Percentiles rank a stretch among this genome's conserved stretches.
These are phyloP conservation scores for Oreochromis mossambicus DNA, from an alignment of 2,797 vertebrate genomes.

Conservation along the genomic window DNA sequence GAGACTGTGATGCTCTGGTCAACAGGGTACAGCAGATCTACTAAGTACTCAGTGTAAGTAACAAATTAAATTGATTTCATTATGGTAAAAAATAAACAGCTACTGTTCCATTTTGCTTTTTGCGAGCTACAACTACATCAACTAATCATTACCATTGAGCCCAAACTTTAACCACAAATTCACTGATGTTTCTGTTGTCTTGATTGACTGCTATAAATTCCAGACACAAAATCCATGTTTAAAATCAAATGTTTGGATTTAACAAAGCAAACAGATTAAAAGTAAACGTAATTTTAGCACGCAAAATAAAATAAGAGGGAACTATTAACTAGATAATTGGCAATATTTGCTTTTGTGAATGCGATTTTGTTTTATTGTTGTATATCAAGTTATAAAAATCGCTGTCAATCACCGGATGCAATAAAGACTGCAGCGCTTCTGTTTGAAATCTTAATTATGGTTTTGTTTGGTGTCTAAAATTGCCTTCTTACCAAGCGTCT, in stretches of 20 bases:
- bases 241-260: not conserved
- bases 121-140: not conserved
- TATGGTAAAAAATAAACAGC: not conserved
- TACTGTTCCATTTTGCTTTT: not conserved
- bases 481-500: conserved; percentile 85
- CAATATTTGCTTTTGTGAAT: not conserved
- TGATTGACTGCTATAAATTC: not conserved
- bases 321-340: not conserved
- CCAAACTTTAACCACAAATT: not conserved
- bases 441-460: not conserved
- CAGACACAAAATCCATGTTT: not conserved
- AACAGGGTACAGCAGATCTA: not conserved
- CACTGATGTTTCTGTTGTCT: not conserved
- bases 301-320: not conserved
- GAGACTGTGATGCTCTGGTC: not conserved
- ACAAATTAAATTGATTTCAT: not conserved
- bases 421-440: not conserved
- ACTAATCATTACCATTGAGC: not conserved
- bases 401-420: not conserved
- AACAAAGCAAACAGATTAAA: not conserved
- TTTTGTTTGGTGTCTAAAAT: not conserved
- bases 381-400: not conserved
- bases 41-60: not conserved
- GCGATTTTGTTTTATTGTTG: not conserved
- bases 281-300: not conserved